Base-by-base conservation (phyloP, 2,888 invertebrate species). In the Panopea generosa region DNA sequence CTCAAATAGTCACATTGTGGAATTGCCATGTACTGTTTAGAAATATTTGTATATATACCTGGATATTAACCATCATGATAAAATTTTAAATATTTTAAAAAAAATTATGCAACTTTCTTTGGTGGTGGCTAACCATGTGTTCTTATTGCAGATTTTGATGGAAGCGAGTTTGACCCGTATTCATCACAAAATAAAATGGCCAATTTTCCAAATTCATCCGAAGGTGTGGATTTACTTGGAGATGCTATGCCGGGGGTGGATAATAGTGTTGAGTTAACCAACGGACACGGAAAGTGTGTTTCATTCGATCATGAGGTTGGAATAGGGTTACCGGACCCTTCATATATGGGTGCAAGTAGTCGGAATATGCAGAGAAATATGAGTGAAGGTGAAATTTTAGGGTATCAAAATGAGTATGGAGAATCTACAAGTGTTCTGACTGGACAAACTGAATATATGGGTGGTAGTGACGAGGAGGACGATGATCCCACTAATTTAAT, bases 301-400 rank as follows among this genome's bases (percentile, higher is more conserved):
- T 68, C 68, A 11, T 71, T 79, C 55, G 75, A 79, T 55, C 67
- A 63, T 22, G 57, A 50, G n/a, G 66, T 57, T 24, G 40, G 38
- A 16, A 20, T 57, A 14, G 66, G 56, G 14, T 27, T 56, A 14
- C 67, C 61, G 40, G 63, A 63, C n/a, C 62, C 60, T 18, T 29
- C 29, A 6, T 66, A 57, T 47, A 43, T 57, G 52, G 55, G 55
- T 60, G 52, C 61, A 50, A 53, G 29, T 33, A n/a, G 4, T 45
- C 20, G 53, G 38, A 20, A 24, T 9, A 24, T 61, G 6, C 50
- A 63, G 40, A 61, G 76, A 29, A 63, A 77, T 55, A 80, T 80
- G 80, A 80, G 80, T 68, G 63, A 69, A 18, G 69, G 80, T 14
- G 80, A 80, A 59, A 69, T 80, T 47, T 43, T 80, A 16, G 80